These are phyloP conservation scores for Porites evermanni DNA, from an alignment of 92 coral and sea anemone species.

Conservation along the genomic window DNA sequence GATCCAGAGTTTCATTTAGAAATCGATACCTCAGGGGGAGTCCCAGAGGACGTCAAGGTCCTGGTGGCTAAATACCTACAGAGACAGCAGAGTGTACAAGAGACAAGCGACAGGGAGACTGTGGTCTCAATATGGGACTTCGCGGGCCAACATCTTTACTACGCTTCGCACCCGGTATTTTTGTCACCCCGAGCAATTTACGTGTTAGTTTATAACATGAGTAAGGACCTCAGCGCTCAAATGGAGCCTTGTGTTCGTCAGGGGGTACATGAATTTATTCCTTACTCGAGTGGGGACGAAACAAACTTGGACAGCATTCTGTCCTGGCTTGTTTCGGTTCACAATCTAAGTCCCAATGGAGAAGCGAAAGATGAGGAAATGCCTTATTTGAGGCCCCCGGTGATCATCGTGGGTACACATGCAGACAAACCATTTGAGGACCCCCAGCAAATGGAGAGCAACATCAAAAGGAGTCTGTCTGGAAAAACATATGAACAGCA, in stretches of 20 bases:
- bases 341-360: slow-evolving; percentile 56
- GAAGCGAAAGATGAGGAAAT: slow-evolving; percentile 19
- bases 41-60: slow-evolving; percentile 78
- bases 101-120: slow-evolving; percentile 57
- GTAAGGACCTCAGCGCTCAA: slow-evolving; percentile 72
- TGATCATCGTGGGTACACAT: slow-evolving; percentile 79
- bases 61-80: slow-evolving; percentile 72
- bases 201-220: slow-evolving; percentile 83
- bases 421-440: slow-evolving; percentile 74
- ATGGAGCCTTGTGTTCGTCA: slow-evolving; percentile 91
- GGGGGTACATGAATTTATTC: slow-evolving; percentile 74
- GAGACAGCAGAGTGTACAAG: slow-evolving; percentile 47
- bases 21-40: slow-evolving; percentile 41
- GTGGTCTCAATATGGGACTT: slow-evolving; percentile 87
- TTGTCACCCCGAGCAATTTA: slow-evolving; percentile 82
- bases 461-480: slow-evolving; percentile 73
- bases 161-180: slow-evolving; percentile 92
- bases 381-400: slow-evolving; percentile 84
- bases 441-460: slow-evolving; percentile 75
- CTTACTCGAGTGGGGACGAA: slow-evolving; percentile 75
- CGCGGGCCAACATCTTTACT: slow-evolving; percentile 92
- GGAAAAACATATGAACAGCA: slow-evolving; percentile 83
- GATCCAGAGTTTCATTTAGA: slow-evolving; percentile 48
- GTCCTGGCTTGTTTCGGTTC: slow-evolving; percentile 88
- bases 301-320: slow-evolving; percentile 83